phyloP scores from a whole-genome alignment of 2,888 invertebrate genomes.

The Mylabris sibirica region DNA sequence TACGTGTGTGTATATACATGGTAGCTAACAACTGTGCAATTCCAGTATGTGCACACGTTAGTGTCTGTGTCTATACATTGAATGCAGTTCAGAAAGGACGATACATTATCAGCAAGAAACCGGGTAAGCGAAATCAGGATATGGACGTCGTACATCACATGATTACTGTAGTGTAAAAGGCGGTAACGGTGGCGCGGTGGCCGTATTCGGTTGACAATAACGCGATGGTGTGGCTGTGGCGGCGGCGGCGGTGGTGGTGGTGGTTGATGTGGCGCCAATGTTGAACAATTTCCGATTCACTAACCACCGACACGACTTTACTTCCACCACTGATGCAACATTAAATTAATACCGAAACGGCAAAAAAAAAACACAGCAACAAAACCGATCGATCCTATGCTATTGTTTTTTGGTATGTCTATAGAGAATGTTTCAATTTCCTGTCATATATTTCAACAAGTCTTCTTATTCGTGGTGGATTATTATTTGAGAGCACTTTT shows the following conservation, averaged over 20 bases:
- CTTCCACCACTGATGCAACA: neutral
- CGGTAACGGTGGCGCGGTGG: constrained; percentile 43
- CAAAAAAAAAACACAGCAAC: neutral
- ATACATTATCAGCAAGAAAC: constrained; percentile 46
- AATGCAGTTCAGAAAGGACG: constrained; percentile 18
- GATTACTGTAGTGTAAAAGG: constrained; percentile 52
- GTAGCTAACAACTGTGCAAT: neutral
- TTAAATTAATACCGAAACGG: neutral
- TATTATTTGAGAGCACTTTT: constrained; percentile 7
- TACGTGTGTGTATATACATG: neutral
- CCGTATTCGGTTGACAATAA: neutral
- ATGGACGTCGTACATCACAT: constrained; percentile 48
- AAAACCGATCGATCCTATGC: neutral
- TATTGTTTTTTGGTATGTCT: neutral
- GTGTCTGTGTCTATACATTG: neutral
- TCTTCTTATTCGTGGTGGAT: neutral
- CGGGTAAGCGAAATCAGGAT: constrained; percentile 44
- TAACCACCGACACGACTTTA: neutral
- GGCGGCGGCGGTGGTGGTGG: constrained; percentile 13
- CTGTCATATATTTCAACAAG: constrained; percentile 2
- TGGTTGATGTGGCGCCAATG: constrained; percentile 27
- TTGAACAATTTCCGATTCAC: constrained; percentile 17
- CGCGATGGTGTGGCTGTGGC: neutral
- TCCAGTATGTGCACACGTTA: neutral
- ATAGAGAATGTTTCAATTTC: constrained; percentile 8